A percentile compares a stretch with the other conserved stretches of the same genome.
Evolutionary conservation across 2,888 invertebrate species (phyloP).

Genomic region (Tortricodes alternella): DNA sequence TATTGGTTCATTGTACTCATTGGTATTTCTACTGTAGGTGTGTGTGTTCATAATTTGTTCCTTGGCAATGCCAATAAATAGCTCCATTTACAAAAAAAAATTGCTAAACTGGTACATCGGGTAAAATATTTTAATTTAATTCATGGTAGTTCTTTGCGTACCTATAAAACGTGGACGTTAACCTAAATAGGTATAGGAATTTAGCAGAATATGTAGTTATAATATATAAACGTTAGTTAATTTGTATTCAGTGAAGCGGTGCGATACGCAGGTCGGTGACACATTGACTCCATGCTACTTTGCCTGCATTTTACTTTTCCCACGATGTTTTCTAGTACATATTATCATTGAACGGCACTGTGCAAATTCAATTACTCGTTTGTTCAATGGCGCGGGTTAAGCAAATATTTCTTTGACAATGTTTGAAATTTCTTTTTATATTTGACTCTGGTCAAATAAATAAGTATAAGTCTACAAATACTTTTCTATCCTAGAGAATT

Average conservation of each 20-base stretch:
- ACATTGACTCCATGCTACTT: slow-evolving; percentile 21
- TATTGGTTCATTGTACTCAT: too few species aligned
- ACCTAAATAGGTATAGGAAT: not conserved
- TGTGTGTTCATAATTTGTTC: too few species aligned
- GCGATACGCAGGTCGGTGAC: slow-evolving; percentile 25
- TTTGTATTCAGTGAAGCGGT: slow-evolving; percentile 28
- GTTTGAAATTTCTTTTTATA: slow-evolving; percentile 2
- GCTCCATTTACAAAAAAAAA: too few species aligned
- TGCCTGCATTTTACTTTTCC: slow-evolving; percentile 20
- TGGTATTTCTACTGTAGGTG: too few species aligned
- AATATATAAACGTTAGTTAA: slow-evolving; percentile 8
- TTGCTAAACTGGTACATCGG: too few species aligned
- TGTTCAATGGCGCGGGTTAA: not conserved
- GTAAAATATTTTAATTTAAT: not conserved
- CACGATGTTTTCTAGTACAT: slow-evolving; percentile 27
- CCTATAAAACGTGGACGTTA: not conserved
- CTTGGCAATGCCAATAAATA: too few species aligned
- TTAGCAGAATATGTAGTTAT: slow-evolving; percentile 7
- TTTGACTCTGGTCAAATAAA: not conserved
- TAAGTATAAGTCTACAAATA: not conserved
- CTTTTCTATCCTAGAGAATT: too few species aligned
- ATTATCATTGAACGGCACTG: slow-evolving; percentile 13
- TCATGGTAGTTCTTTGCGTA: not conserved
- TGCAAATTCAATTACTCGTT: slow-evolving; percentile 16
- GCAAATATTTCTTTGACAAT: not conserved